phyloP scores from a whole-genome alignment of 92 coral and sea anemone species.

The Palythoa caribaeorum region DNA sequence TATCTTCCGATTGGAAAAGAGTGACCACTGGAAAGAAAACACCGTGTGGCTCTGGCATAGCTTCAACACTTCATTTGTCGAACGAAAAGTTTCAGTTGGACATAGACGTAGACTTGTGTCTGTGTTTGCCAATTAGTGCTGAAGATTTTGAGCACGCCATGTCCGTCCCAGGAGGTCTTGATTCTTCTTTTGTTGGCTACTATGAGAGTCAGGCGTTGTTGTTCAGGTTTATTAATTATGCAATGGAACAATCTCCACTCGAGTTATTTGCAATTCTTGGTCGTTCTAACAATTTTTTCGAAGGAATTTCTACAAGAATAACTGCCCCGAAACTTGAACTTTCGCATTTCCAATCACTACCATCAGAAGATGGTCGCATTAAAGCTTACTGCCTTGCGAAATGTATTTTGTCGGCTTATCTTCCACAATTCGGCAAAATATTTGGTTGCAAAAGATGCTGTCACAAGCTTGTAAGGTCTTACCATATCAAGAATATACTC shows the following conservation, averaged over 20 bases:
- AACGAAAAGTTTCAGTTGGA: constrained; percentile 39
- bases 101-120: constrained; percentile 61
- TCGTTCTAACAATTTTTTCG: background rate
- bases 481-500: constrained; percentile 60
- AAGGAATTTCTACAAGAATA: constrained; percentile 56
- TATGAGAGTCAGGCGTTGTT: constrained; percentile 33
- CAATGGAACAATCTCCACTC: constrained; percentile 35
- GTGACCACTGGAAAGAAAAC: background rate
- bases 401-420: constrained; percentile 56
- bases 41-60: constrained; percentile 52
- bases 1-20: constrained; percentile 52
- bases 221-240: constrained; percentile 34
- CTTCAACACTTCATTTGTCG: constrained; percentile 63
- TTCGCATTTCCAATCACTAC: constrained; percentile 30
- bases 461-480: constrained; percentile 57
- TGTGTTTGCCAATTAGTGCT: constrained; percentile 50
- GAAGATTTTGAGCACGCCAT: constrained; percentile 53
- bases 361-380: constrained; percentile 48
- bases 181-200: constrained; percentile 23
- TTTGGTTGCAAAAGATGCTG: constrained; percentile 67
- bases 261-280: constrained; percentile 61
- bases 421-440: constrained; percentile 50
- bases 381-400: constrained; percentile 61
- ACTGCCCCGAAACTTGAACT: constrained; percentile 58
- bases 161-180: constrained; percentile 46